Evolutionary conservation across 2,113 vertebrate genomes (phyloP).

Genomic region (Eidolon helvum): DNA sequence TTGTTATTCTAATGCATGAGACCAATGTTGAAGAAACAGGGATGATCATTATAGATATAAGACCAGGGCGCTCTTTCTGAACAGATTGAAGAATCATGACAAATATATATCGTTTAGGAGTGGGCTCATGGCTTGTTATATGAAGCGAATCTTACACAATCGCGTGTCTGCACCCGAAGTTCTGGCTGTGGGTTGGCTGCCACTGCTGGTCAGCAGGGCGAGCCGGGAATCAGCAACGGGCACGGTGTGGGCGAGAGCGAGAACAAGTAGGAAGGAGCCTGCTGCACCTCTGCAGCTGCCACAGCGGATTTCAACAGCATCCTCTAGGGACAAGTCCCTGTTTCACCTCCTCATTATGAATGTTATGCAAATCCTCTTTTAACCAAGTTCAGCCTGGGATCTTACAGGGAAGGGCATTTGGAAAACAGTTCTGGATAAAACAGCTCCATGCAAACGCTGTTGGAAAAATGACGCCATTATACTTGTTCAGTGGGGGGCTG

Average conservation of each 20-base stretch:
- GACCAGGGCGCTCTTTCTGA: not conserved
- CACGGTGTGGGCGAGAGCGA: fast-evolving
- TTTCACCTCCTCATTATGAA: not conserved
- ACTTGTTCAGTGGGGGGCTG: not conserved
- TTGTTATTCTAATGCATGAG: not conserved
- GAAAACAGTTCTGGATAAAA: not conserved
- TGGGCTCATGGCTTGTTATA: not conserved
- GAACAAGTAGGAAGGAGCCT: too few species aligned
- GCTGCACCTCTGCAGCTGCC: not conserved
- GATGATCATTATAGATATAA: not conserved
- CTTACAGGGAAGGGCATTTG: not conserved
- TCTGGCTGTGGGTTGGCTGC: not conserved
- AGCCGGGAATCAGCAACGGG: too few species aligned
- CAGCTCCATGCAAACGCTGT: not conserved
- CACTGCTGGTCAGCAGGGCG: not conserved
- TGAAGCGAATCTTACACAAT: not conserved
- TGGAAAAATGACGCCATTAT: not conserved
- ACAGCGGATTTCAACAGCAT: too few species aligned
- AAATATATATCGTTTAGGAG: too few species aligned
- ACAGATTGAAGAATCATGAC: not conserved
- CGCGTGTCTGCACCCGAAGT: not conserved
- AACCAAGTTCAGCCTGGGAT: not conserved
- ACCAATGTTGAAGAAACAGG: not conserved
- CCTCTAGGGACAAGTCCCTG: not conserved
- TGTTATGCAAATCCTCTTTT: not conserved